These are phyloP conservation scores for Pimephales promelas DNA, from an alignment of 2,113 vertebrate species.

Conservation along the genomic window DNA sequence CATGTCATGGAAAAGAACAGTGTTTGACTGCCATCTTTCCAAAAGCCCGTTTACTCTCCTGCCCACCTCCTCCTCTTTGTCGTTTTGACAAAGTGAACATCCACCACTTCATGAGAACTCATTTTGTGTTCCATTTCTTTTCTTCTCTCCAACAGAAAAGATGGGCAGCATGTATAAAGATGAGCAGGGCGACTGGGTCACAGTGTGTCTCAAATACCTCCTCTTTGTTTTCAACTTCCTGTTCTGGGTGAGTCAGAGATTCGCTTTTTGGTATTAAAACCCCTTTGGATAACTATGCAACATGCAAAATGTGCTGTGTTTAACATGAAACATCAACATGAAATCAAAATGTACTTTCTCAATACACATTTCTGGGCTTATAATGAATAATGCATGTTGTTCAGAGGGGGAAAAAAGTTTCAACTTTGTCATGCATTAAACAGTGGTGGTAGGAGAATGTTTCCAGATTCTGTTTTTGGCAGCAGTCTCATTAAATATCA, in stretches of 20 bases:
- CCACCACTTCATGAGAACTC: background rate
- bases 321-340: too few species aligned
- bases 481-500: background rate
- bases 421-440: background rate
- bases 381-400: too few species aligned
- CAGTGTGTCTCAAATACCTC: conserved; percentile 83
- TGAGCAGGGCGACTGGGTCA: conserved; percentile 80
- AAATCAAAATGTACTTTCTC: background rate
- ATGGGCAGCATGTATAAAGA: conserved; percentile 79
- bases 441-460: background rate
- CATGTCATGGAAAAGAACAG: conserved; percentile 40
- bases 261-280: background rate
- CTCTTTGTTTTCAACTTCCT: conserved; percentile 88
- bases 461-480: background rate
- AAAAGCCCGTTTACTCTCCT: conserved; percentile 10
- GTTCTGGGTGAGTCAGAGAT: conserved; percentile 87
- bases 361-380: background rate
- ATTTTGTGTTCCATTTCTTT: background rate
- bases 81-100: background rate
- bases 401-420: background rate
- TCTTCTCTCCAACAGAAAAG: conserved; percentile 50
- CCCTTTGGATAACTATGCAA: too few species aligned
- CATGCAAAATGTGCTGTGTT: too few species aligned
- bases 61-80: background rate
- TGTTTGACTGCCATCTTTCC: conserved; percentile 49